phyloP scores from a whole-genome alignment of 2,888 invertebrate species.

The Listrodromus nycthemerus region DNA sequence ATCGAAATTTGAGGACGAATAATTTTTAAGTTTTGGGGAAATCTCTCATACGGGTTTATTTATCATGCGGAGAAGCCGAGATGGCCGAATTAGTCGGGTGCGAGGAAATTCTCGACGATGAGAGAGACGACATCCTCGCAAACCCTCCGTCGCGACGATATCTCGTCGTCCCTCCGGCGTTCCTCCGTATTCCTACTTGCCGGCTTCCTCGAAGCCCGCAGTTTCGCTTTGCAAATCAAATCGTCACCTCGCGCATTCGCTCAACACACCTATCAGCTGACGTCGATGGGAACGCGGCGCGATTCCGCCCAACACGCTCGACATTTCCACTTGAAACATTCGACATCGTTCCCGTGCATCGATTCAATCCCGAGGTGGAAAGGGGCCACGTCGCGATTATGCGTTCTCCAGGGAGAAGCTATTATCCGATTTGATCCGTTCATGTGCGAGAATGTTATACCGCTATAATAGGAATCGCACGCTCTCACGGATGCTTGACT shows the following conservation, averaged over 20 bases:
- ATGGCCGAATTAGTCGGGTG: not conserved
- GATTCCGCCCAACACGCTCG: conserved; percentile 43
- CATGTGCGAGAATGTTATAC: conserved; percentile 6
- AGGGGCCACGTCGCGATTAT: conserved; percentile 41
- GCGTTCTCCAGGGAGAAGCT: conserved; percentile 24
- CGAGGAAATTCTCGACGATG: not conserved
- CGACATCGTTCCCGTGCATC: conserved; percentile 54
- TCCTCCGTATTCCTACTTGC: not conserved
- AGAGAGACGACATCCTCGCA: not conserved
- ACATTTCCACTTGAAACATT: conserved; percentile 59
- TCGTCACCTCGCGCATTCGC: conserved; percentile 33
- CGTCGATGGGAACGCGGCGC: conserved; percentile 31
- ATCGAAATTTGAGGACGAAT: too few species aligned
- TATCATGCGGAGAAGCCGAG: not conserved
- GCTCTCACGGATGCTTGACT: not conserved
- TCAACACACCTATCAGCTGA: conserved; percentile 40
- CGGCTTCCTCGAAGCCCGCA: not conserved
- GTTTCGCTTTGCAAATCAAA: conserved; percentile 63
- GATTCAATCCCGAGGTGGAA: conserved; percentile 19
- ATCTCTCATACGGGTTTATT: not conserved
- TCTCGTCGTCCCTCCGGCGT: not conserved
- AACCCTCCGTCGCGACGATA: not conserved
- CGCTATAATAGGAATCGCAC: not conserved
- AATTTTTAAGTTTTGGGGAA: not conserved
- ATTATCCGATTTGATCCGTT: conserved; percentile 38